Evolutionary conservation across 2,888 invertebrate genomes (phyloP).

Genomic region (Hypomecis atomaria): DNA sequence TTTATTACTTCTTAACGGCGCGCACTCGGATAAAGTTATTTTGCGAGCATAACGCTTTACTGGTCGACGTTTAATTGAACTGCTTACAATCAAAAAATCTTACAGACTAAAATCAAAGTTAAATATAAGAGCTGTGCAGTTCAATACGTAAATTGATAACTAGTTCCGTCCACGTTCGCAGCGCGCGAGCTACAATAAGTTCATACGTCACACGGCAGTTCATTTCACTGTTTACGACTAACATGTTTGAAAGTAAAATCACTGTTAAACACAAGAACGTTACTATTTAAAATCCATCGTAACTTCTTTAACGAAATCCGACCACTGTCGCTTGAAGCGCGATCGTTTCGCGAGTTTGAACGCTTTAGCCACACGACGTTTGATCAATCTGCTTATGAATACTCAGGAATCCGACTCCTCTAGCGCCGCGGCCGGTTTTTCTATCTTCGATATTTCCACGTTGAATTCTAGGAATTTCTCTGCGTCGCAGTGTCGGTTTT

Average conservation of each 20-base stretch:
- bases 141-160: too few species aligned
- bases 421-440: conserved; percentile 39
- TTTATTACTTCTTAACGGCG: too few species aligned
- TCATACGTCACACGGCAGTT: too few species aligned
- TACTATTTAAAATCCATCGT: not conserved
- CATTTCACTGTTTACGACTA: too few species aligned
- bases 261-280: not conserved
- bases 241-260: not conserved
- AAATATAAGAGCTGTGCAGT: too few species aligned
- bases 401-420: conserved; percentile 55
- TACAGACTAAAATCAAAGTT: too few species aligned
- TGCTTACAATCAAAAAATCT: too few species aligned
- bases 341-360: conserved; percentile 16
- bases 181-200: too few species aligned
- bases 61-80: too few species aligned
- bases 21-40: too few species aligned
- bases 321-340: conserved; percentile 16
- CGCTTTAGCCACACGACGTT: conserved; percentile 23
- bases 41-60: too few species aligned
- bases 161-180: too few species aligned
- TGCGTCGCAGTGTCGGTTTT: conserved; percentile 64
- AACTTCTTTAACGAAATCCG: conserved; percentile 13
- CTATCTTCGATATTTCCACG: conserved; percentile 54
- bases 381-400: conserved; percentile 27
- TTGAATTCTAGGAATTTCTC: conserved; percentile 63